These are phyloP conservation scores for Cyclura pinguis DNA, from an alignment of 2,797 vertebrate species.

Conservation along the genomic window DNA sequence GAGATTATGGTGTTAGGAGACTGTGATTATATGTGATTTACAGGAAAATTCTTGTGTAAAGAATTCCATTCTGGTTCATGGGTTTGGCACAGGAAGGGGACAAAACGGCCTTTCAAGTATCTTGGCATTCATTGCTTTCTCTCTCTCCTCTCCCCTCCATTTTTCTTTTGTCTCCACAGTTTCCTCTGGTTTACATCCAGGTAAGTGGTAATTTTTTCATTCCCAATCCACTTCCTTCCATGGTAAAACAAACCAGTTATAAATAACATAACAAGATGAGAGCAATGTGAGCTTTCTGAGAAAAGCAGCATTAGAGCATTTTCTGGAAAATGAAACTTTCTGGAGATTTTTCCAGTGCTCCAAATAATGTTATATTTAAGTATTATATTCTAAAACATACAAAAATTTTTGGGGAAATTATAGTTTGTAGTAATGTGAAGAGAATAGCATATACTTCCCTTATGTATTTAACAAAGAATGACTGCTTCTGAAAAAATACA, in stretches of 20 bases:
- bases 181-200: conserved; percentile 72
- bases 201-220: conserved; percentile 60
- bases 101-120: not conserved
- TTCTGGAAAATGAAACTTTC: too few relatives aligned
- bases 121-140: not conserved
- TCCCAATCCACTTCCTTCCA: not conserved
- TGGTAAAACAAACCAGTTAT: not conserved
- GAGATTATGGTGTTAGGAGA: not conserved
- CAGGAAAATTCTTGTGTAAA: not conserved
- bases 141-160: conserved; percentile 38
- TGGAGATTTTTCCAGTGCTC: too few relatives aligned
- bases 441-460: too few relatives aligned
- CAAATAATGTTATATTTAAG: too few relatives aligned
- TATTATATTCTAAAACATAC: too few relatives aligned
- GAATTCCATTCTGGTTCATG: not conserved
- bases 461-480: too few relatives aligned
- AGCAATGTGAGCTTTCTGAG: too few relatives aligned
- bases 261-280: too few relatives aligned
- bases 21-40: not conserved
- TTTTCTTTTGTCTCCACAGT: conserved; percentile 71
- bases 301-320: too few relatives aligned
- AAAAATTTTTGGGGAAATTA: too few relatives aligned
- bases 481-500: too few relatives aligned
- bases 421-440: too few relatives aligned
- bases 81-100: not conserved